phyloP scores from a whole-genome alignment of 92 coral and sea anemone species.

The Ricordea florida region DNA sequence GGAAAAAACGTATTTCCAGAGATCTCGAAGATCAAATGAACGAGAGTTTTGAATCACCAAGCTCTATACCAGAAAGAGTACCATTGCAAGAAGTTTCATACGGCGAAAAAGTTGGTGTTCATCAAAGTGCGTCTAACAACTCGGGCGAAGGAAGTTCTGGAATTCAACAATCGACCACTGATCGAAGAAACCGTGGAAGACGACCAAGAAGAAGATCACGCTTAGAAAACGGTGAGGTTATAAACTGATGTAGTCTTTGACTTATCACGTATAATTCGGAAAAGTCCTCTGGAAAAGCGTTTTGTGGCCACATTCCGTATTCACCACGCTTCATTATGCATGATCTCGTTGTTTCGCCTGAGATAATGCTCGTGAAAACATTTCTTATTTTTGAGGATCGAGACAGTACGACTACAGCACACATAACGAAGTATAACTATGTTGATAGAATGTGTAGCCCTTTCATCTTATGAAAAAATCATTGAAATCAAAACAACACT shows the following conservation, averaged over 20 bases:
- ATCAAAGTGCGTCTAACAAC: conserved; percentile 60
- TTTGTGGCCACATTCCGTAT: too few species aligned
- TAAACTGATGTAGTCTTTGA: background rate
- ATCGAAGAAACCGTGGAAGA: conserved; percentile 62
- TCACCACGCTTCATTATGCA: too few species aligned
- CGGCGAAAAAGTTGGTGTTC: conserved; percentile 57
- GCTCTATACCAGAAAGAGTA: conserved; percentile 68
- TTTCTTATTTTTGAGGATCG: too few species aligned
- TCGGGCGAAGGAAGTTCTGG: conserved; percentile 85
- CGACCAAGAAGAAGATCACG: conserved; percentile 82
- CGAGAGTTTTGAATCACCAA: conserved; percentile 76
- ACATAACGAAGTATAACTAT: too few species aligned
- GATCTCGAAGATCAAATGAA: conserved; percentile 82
- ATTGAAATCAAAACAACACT: too few species aligned
- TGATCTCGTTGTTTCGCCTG: too few species aligned
- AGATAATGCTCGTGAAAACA: too few species aligned
- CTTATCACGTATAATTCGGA: background rate
- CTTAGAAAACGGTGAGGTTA: conserved; percentile 79
- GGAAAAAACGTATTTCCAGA: conserved; percentile 85
- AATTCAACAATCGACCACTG: conserved; percentile 54
- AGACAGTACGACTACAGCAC: too few species aligned
- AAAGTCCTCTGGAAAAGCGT: background rate
- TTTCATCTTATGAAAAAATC: too few species aligned
- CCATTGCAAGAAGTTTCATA: conserved; percentile 84
- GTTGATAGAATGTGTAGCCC: too few species aligned